A percentile compares a stretch with the other conserved stretches of the same genome.
phyloP scores from a whole-genome alignment of 2,888 invertebrate species.

The Ochropacha duplaris region DNA sequence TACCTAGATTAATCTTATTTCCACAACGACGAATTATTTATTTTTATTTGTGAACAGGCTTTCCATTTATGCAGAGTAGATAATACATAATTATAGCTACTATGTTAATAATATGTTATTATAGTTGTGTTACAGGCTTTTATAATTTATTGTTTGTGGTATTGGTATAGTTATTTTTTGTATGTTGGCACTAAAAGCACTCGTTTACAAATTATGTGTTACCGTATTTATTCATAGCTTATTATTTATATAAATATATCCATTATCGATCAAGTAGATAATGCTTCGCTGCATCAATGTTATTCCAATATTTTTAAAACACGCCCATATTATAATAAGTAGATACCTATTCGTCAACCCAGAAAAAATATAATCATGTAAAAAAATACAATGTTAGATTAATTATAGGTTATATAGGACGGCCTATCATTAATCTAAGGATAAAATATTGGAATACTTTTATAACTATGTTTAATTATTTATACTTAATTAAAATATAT shows the following conservation, averaged over 20 bases:
- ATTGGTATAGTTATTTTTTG: not conserved
- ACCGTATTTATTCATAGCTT: not conserved
- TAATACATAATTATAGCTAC: not conserved
- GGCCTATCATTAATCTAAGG: too few species aligned
- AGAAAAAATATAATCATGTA: too few species aligned
- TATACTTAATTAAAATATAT: not conserved
- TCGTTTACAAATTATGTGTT: not conserved
- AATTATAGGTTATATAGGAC: not conserved
- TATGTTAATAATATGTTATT: not conserved
- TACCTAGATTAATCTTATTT: too few species aligned
- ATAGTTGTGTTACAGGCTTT: not conserved
- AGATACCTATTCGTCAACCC: too few species aligned
- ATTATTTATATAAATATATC: not conserved
- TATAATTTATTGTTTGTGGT: not conserved
- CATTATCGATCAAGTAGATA: not conserved
- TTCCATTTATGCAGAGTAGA: not conserved
- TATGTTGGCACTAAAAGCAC: not conserved
- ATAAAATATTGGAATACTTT: not conserved
- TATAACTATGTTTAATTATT: not conserved
- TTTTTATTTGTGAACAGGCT: not conserved
- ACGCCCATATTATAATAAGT: too few species aligned
- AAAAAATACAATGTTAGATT: not conserved
- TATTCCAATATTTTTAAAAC: not conserved
- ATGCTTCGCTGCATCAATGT: not conserved
- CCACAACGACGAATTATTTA: not conserved